phyloP scores from a whole-genome alignment of 2,888 invertebrate genomes.

The Bedellia somnulentella region DNA sequence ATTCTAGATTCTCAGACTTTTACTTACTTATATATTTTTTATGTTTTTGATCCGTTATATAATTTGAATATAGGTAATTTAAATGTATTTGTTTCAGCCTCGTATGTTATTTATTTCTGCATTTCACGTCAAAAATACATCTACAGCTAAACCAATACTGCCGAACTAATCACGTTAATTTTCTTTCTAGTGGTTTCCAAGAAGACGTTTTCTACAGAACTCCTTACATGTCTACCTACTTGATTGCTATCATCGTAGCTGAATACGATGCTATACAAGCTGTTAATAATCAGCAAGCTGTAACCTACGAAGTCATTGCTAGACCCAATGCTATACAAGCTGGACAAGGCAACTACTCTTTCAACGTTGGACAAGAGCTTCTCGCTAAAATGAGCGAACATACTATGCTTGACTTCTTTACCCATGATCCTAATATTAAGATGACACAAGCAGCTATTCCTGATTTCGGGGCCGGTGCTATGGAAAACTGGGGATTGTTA shows the following conservation, averaged over 20 bases:
- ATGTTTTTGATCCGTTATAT: too few species aligned
- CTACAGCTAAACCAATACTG: too few species aligned
- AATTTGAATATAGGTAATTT: too few species aligned
- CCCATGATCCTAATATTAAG: slow-evolving; percentile 42
- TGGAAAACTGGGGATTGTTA: slow-evolving; percentile 85
- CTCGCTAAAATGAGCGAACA: slow-evolving; percentile 56
- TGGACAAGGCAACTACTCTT: slow-evolving; percentile 37
- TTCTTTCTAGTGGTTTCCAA: too few species aligned
- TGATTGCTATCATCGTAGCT: slow-evolving; percentile 70
- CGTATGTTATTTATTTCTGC: too few species aligned
- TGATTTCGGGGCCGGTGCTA: slow-evolving; percentile 76
- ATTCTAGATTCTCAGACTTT: too few species aligned
- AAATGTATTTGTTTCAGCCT: too few species aligned
- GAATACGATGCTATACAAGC: slow-evolving; percentile 39
- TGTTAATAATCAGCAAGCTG: slow-evolving; percentile 4
- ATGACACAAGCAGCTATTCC: slow-evolving; percentile 78
- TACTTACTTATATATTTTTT: too few species aligned
- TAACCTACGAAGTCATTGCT: slow-evolving; percentile 43
- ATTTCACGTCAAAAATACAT: too few species aligned
- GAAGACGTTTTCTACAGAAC: slow-evolving; percentile 36
- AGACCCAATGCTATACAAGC: slow-evolving; percentile 32
- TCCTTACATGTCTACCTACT: slow-evolving; percentile 66
- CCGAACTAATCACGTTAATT: too few species aligned
- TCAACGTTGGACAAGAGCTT: slow-evolving; percentile 35
- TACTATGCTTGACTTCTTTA: slow-evolving; percentile 48